Evolutionary conservation across 2,797 vertebrate species (phyloP), one percentile per base, ranked within the genome.

Genomic region (Anolis apletophallus): DNA sequence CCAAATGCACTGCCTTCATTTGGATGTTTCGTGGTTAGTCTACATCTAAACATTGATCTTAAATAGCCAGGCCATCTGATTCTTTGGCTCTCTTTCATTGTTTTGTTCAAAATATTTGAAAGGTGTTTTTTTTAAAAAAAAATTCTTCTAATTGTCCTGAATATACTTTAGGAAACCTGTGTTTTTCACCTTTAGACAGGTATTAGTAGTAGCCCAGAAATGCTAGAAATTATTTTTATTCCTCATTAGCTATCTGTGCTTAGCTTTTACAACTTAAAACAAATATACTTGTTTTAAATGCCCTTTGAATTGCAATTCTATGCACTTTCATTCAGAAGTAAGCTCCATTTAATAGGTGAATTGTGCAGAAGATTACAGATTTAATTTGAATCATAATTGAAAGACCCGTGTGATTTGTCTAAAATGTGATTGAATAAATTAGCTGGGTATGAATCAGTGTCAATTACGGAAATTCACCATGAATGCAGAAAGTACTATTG

Each of bases 151-250:
- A 64, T 34, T 80, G 54, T 34, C 32, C 26, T 57, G 26, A 17
- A 75, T 84, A 26, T 52, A 67, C 46, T 52, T 72, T 84, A 64
- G 16, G 23, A 29, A n/a, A 40, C 21, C 36, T 83, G 68, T 26
- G 55, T 82, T 72, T 57, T 12, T 40, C 64, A 83, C 61, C 85
- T 89, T 72, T 32, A 40, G 81, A 64, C 59, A 67, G 55, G 17
- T 77, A n/a, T n/a, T n/a, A 83, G 36, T 87, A 26, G 81, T 90
- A 92, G 90, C 83, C 90, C 89, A 87, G 89, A 82, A 79, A 61
- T 8, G 0, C 73, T 87, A 69, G n/a, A 50, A 32, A 36, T 32
- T 71, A 32, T 81, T 87, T 55, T 34, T 86, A 90, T 71, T 87
- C 90, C 81, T 92, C 68, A 69, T 16, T 23, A 68, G 52, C 9